Base-by-base conservation (phyloP, 2,888 invertebrate species). In the Hyppa rectilinea region DNA sequence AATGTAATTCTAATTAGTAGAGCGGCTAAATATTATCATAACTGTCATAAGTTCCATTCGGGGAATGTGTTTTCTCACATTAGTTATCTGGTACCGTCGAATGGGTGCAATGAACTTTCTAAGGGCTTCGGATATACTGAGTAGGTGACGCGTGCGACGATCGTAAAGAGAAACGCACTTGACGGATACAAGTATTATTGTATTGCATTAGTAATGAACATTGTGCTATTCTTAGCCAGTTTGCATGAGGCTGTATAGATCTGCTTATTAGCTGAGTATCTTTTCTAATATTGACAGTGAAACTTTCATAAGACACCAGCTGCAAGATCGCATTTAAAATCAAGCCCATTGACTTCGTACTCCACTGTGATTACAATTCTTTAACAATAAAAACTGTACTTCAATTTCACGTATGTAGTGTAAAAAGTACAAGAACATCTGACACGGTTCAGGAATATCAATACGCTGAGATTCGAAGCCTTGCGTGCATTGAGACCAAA, bases 31-130 rank as follows among this genome's bases (percentile, higher is more conserved):
- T 91, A 88, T 92, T 90, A 89, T 90, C 87, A 86, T 90, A 90
- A 89, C 89, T 89, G 88, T 85, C 87, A 84, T 84, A 83, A 82
- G 83, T 69, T 83, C 74, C 84, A 82, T 88, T 89, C 77, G 86
- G 73, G 82, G 88, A 90, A 89, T 88, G 83, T 89, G 86, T 89
- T 90, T 92, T 90, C 90, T 89, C 89, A 89, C 90, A 90, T 90
- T 88, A 88, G 85, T 90, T 92, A 92, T 92, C 91, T 90, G 83
- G 77, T 65, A 75, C 70, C 76, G 83, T 84, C 85, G 78, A 66
- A 78, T 77, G 87, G 86, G 92, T 87, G 85, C 91, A 85, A 84
- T 87, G 92, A 92, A 88, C 92, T 87, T 78, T 83, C 81, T 84
- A 81, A 88, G 89, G 87, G 89, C 86, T 85, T 82, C 82, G 88